phyloP scores from a whole-genome alignment of 2,113 vertebrate genomes.

The Upupa epops region DNA sequence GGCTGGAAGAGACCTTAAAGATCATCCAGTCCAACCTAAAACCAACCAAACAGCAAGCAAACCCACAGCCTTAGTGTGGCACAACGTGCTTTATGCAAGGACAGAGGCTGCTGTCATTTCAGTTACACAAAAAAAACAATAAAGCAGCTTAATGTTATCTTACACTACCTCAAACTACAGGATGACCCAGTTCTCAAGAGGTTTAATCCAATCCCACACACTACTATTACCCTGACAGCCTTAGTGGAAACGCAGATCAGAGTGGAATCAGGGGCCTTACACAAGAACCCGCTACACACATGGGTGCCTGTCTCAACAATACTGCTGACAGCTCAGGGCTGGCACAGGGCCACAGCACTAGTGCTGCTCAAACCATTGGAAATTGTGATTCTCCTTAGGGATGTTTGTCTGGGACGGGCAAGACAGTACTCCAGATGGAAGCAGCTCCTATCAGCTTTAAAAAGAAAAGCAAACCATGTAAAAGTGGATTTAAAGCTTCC shows the following conservation, averaged over 20 bases:
- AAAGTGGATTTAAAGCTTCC: neutral
- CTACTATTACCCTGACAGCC: neutral
- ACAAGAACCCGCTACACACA: accelerated
- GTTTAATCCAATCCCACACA: neutral
- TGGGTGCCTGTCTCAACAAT: neutral
- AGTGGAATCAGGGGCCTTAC: neutral
- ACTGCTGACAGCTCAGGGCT: neutral
- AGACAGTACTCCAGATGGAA: neutral
- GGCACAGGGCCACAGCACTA: neutral
- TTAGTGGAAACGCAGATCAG: neutral
- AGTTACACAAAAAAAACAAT: neutral
- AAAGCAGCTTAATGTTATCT: neutral
- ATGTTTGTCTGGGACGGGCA: neutral
- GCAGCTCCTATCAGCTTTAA: neutral
- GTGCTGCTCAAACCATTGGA: neutral
- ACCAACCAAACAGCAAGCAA: neutral
- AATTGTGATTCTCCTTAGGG: neutral
- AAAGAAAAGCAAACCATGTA: neutral
- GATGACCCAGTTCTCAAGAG: neutral
- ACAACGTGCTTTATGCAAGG: neutral
- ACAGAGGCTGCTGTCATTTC: neutral
- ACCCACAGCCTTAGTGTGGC: accelerated
- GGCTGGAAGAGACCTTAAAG: no score
- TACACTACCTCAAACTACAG: neutral
- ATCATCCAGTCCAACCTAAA: no score